Evolutionary conservation across 2,113 vertebrate species (phyloP).

Genomic region (Synchiropus splendidus): DNA sequence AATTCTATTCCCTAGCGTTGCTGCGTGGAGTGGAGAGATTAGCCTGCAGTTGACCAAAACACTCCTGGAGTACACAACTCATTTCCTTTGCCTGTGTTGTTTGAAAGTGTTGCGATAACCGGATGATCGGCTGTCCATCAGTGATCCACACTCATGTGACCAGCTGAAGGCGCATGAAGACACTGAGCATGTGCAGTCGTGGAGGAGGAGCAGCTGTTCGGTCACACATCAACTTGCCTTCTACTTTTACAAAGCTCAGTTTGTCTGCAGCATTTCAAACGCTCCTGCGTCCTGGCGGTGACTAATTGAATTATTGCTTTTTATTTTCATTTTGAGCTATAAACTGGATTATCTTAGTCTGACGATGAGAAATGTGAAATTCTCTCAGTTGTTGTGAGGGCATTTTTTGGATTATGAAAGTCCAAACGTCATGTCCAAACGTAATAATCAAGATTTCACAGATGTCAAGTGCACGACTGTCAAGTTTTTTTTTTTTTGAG

Average conservation of each 20-base stretch:
- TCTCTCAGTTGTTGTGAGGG: too few species aligned
- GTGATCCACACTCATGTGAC: conserved; percentile 19
- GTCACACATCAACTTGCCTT: conserved; percentile 31
- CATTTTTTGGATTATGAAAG: too few species aligned
- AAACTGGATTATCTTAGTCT: too few species aligned
- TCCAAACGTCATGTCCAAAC: too few species aligned
- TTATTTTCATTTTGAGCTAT: too few species aligned
- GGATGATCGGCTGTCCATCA: conserved; percentile 26
- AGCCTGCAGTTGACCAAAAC: conserved; percentile 28
- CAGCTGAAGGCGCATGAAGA: conserved; percentile 24
- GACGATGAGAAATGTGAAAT: too few species aligned
- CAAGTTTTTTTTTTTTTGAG: too few species aligned
- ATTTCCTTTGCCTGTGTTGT: too few species aligned
- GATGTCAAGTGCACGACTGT: too few species aligned
- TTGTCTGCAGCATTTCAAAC: conserved; percentile 46
- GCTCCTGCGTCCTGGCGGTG: too few species aligned
- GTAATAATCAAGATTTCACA: too few species aligned
- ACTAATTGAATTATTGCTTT: too few species aligned
- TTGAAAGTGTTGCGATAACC: neutral
- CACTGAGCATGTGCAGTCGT: conserved; percentile 17
- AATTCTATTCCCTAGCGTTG: conserved; percentile 34
- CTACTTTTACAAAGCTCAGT: conserved; percentile 45
- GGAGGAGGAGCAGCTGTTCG: conserved; percentile 48
- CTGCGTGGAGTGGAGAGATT: conserved; percentile 34
- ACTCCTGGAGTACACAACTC: conserved; percentile 1